Conservation (phyloP, 2,888 invertebrate genomes). For the Candidula unifasciata region DNA sequence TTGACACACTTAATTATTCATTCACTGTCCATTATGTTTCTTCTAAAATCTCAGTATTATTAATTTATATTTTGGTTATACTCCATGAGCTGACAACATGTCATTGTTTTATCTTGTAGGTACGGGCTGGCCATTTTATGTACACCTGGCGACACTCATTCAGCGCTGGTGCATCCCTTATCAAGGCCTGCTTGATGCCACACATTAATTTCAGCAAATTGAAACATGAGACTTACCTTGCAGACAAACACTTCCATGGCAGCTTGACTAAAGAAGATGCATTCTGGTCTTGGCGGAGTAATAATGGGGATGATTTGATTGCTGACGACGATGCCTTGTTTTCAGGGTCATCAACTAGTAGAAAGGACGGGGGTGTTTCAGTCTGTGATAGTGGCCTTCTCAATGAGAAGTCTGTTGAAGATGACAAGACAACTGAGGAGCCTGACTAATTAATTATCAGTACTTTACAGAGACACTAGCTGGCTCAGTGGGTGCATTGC, state of each 20-base stretch:
- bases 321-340: neutral
- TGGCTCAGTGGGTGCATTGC: too few relatives aligned
- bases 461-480: neutral
- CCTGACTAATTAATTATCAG: neutral
- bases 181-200: neutral
- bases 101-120: constrained; percentile 15
- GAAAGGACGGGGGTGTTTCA: neutral
- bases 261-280: neutral
- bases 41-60: too few relatives aligned
- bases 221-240: too few relatives aligned
- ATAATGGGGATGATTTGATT: neutral
- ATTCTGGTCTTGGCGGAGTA: constrained; percentile 1
- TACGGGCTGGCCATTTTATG: constrained; percentile 36
- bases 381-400: constrained; percentile 20
- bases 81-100: neutral
- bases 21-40: too few relatives aligned
- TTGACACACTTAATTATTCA: too few relatives aligned
- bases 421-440: neutral
- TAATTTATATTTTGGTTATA: too few relatives aligned
- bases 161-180: neutral
- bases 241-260: neutral
- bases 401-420: neutral
- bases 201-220: neutral
- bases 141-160: neutral
- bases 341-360: neutral